Percentiles rank a stretch among this genome's conserved stretches.
phyloP scores from a whole-genome alignment of 2,888 invertebrate genomes.

The Yponomeuta plumbellus region DNA sequence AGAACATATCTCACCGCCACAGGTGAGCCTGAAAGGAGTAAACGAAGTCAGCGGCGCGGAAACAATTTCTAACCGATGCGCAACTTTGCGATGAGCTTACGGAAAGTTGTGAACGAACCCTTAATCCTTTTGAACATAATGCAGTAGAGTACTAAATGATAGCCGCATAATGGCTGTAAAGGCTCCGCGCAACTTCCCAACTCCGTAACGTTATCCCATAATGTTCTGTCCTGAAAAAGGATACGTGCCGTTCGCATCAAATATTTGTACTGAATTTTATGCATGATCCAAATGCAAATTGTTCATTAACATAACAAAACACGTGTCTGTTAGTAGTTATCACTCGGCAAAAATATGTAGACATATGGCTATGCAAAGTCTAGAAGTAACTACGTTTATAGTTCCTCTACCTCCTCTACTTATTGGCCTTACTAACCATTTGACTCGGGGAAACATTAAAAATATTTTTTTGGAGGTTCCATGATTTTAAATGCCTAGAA shows the following conservation, averaged over 20 bases:
- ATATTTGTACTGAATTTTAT: background rate
- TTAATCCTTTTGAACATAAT: conserved; percentile 11
- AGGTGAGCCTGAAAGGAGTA: conserved; percentile 3
- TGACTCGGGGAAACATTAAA: no score
- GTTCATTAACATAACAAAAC: no score
- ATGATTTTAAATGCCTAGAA: no score
- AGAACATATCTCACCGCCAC: background rate
- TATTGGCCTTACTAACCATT: no score
- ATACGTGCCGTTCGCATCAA: background rate
- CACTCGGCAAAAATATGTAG: no score
- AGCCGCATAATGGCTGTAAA: background rate
- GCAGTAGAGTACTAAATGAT: background rate
- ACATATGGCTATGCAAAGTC: no score
- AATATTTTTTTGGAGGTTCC: no score
- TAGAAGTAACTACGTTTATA: no score
- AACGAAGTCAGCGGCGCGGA: conserved; percentile 12
- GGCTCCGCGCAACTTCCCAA: background rate
- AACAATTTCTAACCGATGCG: conserved; percentile 9
- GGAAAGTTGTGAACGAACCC: background rate
- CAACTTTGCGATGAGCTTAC: conserved; percentile 4
- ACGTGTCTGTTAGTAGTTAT: no score
- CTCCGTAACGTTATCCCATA: background rate
- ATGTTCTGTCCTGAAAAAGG: background rate
- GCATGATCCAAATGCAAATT: no score
- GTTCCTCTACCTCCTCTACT: no score